Evolutionary conservation across 2,797 vertebrate genomes (phyloP), one percentile per base, ranked within the genome.

Genomic region (Mareca penelope): DNA sequence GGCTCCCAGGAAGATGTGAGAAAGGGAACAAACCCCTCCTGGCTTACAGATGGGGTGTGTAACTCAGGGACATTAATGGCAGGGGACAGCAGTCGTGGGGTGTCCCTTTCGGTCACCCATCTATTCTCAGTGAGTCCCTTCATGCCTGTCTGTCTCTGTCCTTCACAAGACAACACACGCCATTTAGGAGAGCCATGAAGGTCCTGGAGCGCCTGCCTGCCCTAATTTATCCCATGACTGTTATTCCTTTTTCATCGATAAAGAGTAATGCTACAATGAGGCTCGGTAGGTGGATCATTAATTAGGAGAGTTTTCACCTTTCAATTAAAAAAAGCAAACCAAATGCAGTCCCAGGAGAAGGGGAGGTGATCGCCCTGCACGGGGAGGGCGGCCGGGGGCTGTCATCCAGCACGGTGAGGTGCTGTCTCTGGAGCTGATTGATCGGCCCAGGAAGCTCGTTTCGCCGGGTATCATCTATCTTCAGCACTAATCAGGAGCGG

Each of bases 291-390:
- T 52, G 75, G 91, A 91, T 92, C 89, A 88, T 92, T 95, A 95
- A 95, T 96, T 95, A 93, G 78, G 70, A 44, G 77, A 88, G 33
- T 77, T 92, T 95, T 94, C 93, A 94, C 88, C 85, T 93, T 92
- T 94, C 91, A 94, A 84, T 92, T 91, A 77, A 77, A 78, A 44
- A 73, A 96, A 83, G 9, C n/a, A 28, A 93, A 94, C 77, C 85
- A 73, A 93, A 94, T 90, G 67, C 60, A 80, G 59, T 91, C 77
- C 73, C 11, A 0, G 23, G 82, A 86, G 89, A 90, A 53, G 39
- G 16, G 37, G 31, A 88, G 77, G 80, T 59, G 89, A 84, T 92
- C 77, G 79, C 60, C 87, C 56, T 1, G 1, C 1, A 0, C 9
- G 57, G 67, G 68, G 37, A 88, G 44, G 71, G 61, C 42, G 77